Base-by-base conservation (phyloP, 23 tunicate genomes). In the Phallusia fumigata region DNA sequence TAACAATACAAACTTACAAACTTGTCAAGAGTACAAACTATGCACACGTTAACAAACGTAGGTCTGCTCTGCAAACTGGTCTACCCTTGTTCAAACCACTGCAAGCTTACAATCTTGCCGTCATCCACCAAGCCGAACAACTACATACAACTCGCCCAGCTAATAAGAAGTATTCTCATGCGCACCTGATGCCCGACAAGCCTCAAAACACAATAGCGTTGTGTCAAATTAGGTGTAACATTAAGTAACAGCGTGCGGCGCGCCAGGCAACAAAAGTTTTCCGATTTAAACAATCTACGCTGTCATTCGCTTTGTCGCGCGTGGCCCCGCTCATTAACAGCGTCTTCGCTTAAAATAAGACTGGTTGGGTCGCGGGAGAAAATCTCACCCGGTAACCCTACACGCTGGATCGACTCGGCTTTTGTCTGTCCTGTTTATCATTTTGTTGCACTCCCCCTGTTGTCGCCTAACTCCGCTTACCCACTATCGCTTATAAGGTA, bases 171-270 rank as follows among this genome's bases (percentile, higher is more conserved):
- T 10, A 40, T 40, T 40, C 47, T 3, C 47, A 40, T 10, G 10
- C 47, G 10, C 47, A 40, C 47, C 47, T 10, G 10, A 40, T 40
- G 47, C 47, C 47, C 47, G 10, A 5, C 47, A 3, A 40, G 8
- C 10, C 47, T 40, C 47, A 40, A n/a, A 32, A 32, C 78, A 33
- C 36, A 74, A 74, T 34, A 74, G n/a, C 22, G 78, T 74, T 74
- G 44, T 33, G 44, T 74, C 78, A 74, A 35, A 74, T 33, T 74
- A 74, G 47, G 78, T 74, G 44, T 34, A 74, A 74, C 78, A 74
- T 74, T 74, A 74, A 74, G 47, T 33, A 28, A 35, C 47, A 30
- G n/a, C 78, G 44, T 33, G 78, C 35, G 26, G 33, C 35, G 44
- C 45, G 10, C 78, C 34, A 5, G 33, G 5, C 36, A 35, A 74